Conservation (phyloP, 2,113 vertebrate species). For the Rhinolophus sinicus region DNA sequence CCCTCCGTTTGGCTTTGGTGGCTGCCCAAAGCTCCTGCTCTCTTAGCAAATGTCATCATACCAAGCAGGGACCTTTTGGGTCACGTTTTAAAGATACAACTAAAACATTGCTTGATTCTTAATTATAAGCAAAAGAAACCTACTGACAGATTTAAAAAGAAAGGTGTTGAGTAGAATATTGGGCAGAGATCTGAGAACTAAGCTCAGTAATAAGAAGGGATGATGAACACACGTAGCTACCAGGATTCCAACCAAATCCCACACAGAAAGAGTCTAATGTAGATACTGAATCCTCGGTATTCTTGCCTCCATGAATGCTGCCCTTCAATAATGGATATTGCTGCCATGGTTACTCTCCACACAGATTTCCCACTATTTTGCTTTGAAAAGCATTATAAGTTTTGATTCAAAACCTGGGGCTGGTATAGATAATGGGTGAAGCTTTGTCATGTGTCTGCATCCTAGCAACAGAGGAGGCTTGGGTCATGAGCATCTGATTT, state of each 20-base stretch:
- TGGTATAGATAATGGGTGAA: neutral
- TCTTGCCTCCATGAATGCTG: neutral
- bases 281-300: neutral
- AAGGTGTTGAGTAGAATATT: neutral
- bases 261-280: neutral
- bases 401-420: neutral
- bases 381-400: neutral
- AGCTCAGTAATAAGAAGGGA: neutral
- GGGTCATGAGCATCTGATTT: neutral
- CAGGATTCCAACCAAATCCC: neutral
- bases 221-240: neutral
- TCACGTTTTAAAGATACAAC: neutral
- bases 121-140: neutral
- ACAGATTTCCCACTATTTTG: neutral
- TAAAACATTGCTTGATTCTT: constrained; percentile 11
- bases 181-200: neutral
- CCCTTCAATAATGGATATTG: neutral
- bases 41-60: neutral
- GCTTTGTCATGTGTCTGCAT: neutral
- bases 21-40: neutral
- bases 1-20: neutral
- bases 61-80: neutral
- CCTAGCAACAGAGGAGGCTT: neutral
- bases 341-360: neutral
- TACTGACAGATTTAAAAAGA: neutral